These are phyloP conservation scores for Antedon bifida DNA, from an alignment of 35 echinoderm and acorn worm genomes.

Conservation along the genomic window DNA sequence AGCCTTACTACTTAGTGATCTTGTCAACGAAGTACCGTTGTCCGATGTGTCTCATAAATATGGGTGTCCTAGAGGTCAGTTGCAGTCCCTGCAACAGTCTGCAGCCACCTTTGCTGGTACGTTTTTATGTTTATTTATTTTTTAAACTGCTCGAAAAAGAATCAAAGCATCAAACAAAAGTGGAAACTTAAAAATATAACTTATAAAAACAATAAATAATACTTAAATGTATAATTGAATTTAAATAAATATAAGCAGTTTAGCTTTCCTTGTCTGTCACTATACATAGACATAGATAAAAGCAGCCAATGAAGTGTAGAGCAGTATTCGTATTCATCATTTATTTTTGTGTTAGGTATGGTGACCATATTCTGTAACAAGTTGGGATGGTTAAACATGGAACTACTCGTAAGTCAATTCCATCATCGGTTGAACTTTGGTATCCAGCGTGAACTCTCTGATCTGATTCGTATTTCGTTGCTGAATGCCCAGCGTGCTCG, in stretches of 20 bases:
- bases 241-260: too few species aligned
- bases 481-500: conserved; percentile 92
- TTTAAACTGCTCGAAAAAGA: not conserved
- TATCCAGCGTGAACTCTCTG: conserved; percentile 78
- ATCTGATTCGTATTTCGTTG: conserved; percentile 75
- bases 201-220: too few species aligned
- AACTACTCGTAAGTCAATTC: conserved; percentile 77
- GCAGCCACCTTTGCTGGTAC: conserved; percentile 90
- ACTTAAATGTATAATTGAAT: too few species aligned
- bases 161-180: not conserved
- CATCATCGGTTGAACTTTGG: conserved; percentile 95
- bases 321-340: too few species aligned
- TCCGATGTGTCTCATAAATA: conserved; percentile 58
- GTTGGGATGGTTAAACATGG: conserved; percentile 89
- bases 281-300: too few species aligned
- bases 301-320: too few species aligned
- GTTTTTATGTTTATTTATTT: not conserved
- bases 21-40: conserved; percentile 82
- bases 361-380: conserved; percentile 90
- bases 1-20: conserved; percentile 53
- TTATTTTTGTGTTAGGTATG: conserved; percentile 54
- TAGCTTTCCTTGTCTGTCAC: too few species aligned
- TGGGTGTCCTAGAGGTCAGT: conserved; percentile 63
- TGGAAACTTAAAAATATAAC: not conserved
- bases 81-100: conserved; percentile 83